Conservation (phyloP, 2,888 invertebrate genomes). For the Drosophila gaucha region DNA sequence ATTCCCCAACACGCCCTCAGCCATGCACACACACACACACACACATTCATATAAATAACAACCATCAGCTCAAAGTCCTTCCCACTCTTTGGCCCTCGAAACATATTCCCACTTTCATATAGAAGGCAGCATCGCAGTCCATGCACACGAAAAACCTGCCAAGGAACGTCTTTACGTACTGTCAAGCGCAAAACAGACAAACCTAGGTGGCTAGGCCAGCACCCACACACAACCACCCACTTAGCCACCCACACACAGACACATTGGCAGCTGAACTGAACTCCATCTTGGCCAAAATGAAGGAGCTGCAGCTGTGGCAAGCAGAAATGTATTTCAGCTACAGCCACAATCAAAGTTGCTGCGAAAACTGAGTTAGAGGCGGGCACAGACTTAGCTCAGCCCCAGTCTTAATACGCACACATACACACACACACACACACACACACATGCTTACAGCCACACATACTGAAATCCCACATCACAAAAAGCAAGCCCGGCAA, state of each 20-base stretch:
- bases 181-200: conserved; percentile 75
- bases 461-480: conserved; percentile 52
- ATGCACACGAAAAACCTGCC: conserved; percentile 58
- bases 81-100: conserved; percentile 5
- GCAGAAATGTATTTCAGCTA: conserved; percentile 69
- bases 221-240: conserved; percentile 7
- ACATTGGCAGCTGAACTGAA: conserved; percentile 57
- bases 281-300: conserved; percentile 79
- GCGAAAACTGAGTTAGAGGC: conserved; percentile 64
- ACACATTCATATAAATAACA: conserved; percentile 57
- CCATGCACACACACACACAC: conserved; percentile 11
- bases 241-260: conserved; percentile 37
- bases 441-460: not conserved
- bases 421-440: conserved; percentile 23
- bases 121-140: conserved; percentile 17
- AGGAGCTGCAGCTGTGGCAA: conserved; percentile 59
- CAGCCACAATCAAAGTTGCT: conserved; percentile 81
- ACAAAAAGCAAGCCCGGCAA: conserved; percentile 67
- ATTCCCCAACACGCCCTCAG: conserved; percentile 3
- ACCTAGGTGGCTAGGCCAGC: conserved; percentile 63
- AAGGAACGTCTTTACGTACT: conserved; percentile 76
- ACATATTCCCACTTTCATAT: conserved; percentile 1
- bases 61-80: conserved; percentile 64
- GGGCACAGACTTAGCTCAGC: conserved; percentile 74
- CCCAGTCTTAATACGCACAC: conserved; percentile 50